Base-by-base conservation (phyloP, 2,797 vertebrate genomes). In the Mormyrus proboscirostris region DNA sequence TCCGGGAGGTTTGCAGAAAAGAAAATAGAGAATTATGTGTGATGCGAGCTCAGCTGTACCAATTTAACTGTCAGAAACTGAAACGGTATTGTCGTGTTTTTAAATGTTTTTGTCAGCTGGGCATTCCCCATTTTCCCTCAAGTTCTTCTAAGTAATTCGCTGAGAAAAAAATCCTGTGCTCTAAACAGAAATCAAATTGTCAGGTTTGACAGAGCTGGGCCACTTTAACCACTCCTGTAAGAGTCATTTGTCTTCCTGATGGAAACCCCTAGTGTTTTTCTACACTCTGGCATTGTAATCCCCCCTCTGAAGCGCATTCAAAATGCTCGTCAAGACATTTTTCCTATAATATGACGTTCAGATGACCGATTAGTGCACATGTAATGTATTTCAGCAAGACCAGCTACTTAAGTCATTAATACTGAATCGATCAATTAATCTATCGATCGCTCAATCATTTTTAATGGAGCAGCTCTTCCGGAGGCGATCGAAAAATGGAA, bases 171-270 rank as follows among this genome's bases (percentile, higher is more conserved):
- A 22, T 51, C 8, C 83, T 53, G 9, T 53, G 12, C 50, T 86
- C 38, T 51, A 51, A 29, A 86, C 50, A 51, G 83, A 86, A 86
- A 86, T 86, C 47, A 53, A 86, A 86, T 53, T 86, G 83, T 86
- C 83, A 55, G 47, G 47, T 55, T 86, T 86, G 83, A 86, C 83
- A 86, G 83, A 51, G 83, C 22, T 51, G 50, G 50, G 50, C 19
- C 83, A 50, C 83, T 86, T 50, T 33, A 53, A 53, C 22, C 83
- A 86, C 83, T 79, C 73, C 41, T 79, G 6, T 44, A 79, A 86
- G 83, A 86, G 9, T 53, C 50, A 86, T 86, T 86, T 86, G 83
- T 86, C 83, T 86, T 86, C 83, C 25, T 86, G 47, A 86, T 86
- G 25, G 83, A 51, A 33, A 33, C 8, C 14, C 47, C 50, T 53